Base-by-base conservation (phyloP, 2,113 vertebrate species). In the Scortum barcoo region DNA sequence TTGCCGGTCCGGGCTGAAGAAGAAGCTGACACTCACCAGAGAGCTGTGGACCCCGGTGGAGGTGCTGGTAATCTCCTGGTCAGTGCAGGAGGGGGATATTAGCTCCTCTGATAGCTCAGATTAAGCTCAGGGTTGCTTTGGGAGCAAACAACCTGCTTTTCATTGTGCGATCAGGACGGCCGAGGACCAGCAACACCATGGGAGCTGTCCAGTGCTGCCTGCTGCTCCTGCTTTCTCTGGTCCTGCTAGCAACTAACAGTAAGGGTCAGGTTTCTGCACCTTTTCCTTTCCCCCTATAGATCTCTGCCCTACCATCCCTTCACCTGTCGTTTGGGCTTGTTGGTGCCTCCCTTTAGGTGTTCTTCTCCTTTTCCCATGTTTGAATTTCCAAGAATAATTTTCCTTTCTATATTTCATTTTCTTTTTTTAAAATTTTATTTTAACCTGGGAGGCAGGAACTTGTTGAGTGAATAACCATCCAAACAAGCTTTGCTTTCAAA, bases 91-190 rank as follows among this genome's bases (percentile, higher is more conserved):
- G 46, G 86, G 86, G 53, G 92, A 93, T 94, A 95, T 96, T 94
- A 87, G 85, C 84, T 88, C 83, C 68, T 94, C 90, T 83, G 78
- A 88, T 92, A 86, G 85, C 72, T 14, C 57, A 94, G 94, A 96
- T 93, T 95, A 95, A 93, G 92, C 86, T 95, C 92, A 91, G 78
- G 77, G 86, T 88, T 88, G 81, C 81, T 95, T 94, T 93, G 84
- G 86, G 86, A 90, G 86, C 94, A 94, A 96, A 95, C 95, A 96
- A 91, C 69, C 87, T 91, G 87, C 88, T 95, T 94, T 95, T 92
- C 88, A 84, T 90, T 88, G 91, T 78, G 85, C 86, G 83, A 93
- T 91, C 88, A 83, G 75, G 92, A 61, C 90, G 76, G 62, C 86
- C 73, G 53, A 82, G 84, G 66, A 91, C 76, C 89, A 82, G 72